A percentile compares a stretch with the other conserved stretches of the same genome.
phyloP scores from a whole-genome alignment of 2,888 invertebrate genomes.

The Peribatodes rhomboidaria region DNA sequence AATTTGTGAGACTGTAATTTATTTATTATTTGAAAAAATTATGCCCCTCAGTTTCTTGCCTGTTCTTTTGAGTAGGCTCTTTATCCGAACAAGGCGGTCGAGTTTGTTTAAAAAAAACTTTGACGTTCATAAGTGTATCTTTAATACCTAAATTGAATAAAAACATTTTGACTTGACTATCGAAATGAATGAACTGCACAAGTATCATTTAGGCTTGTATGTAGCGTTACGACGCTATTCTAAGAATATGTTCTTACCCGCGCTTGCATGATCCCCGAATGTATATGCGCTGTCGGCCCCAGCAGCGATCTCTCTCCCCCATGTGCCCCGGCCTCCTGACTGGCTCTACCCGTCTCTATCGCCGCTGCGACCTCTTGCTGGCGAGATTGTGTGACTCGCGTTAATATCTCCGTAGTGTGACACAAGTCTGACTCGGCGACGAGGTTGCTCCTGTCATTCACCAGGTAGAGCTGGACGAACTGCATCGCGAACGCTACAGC shows the following conservation, averaged over 20 bases:
- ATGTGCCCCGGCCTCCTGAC: conserved; percentile 90
- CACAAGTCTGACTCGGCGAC: conserved; percentile 94
- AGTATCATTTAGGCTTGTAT: too few species aligned
- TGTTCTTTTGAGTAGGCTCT: too few species aligned
- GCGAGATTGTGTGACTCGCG: conserved; percentile 91
- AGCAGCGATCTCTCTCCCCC: conserved; percentile 92
- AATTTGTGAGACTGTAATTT: too few species aligned
- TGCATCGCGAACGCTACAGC: conserved; percentile 97
- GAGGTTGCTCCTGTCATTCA: conserved; percentile 92
- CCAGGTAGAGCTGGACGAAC: conserved; percentile 93
- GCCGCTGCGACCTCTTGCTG: conserved; percentile 94
- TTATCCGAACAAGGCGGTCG: too few species aligned
- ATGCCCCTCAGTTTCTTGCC: too few species aligned
- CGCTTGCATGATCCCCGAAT: conserved; percentile 95
- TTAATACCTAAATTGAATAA: too few species aligned
- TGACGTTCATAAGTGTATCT: too few species aligned
- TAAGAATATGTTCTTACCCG: conserved; percentile 77
- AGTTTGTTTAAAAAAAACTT: too few species aligned
- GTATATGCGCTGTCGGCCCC: conserved; percentile 95
- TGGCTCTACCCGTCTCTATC: conserved; percentile 92
- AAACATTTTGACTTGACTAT: too few species aligned
- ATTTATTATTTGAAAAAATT: too few species aligned
- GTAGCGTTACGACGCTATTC: too few species aligned
- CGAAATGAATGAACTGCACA: too few species aligned
- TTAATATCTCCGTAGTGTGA: conserved; percentile 94